Evolutionary conservation across 2,888 invertebrate genomes (phyloP).

Genomic region (Rotaria sp.): DNA sequence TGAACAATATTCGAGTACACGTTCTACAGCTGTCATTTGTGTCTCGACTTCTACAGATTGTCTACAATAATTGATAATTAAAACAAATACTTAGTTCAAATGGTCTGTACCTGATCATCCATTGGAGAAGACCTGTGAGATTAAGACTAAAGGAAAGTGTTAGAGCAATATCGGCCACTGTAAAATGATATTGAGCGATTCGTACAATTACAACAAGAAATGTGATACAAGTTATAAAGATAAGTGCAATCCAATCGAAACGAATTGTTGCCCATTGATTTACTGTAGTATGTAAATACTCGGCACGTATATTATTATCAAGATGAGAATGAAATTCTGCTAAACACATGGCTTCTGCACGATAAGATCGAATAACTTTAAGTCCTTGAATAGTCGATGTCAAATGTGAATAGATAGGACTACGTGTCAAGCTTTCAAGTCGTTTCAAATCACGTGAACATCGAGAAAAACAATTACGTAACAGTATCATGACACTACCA

Average conservation of each 20-base stretch:
- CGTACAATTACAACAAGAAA: too few species aligned
- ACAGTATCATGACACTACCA: not conserved
- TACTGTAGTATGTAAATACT: constrained; percentile 78
- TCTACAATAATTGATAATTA: constrained; percentile 58
- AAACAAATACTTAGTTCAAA: too few species aligned
- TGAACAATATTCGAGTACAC: constrained; percentile 71
- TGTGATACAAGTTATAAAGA: constrained; percentile 77
- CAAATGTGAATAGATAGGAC: too few species aligned
- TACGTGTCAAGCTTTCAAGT: too few species aligned
- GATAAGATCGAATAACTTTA: too few species aligned
- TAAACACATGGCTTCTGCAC: constrained; percentile 44
- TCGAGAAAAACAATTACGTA: constrained; percentile 14
- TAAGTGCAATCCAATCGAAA: constrained; percentile 77
- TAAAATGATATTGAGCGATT: too few species aligned
- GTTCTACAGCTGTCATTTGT: constrained; percentile 67
- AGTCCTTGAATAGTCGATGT: too few species aligned
- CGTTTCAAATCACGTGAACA: too few species aligned
- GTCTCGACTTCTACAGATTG: constrained; percentile 70
- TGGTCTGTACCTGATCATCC: constrained; percentile 62
- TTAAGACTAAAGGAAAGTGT: constrained; percentile 52
- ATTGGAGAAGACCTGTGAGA: constrained; percentile 74
- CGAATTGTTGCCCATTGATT: constrained; percentile 87
- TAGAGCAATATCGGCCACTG: constrained; percentile 42
- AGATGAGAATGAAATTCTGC: constrained; percentile 56
- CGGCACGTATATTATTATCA: constrained; percentile 77